Percentiles rank a stretch among this genome's conserved stretches.
Evolutionary conservation across 1,140 invertebrate species (phyloP).

Genomic region (Vollenhovia emeryi): DNA sequence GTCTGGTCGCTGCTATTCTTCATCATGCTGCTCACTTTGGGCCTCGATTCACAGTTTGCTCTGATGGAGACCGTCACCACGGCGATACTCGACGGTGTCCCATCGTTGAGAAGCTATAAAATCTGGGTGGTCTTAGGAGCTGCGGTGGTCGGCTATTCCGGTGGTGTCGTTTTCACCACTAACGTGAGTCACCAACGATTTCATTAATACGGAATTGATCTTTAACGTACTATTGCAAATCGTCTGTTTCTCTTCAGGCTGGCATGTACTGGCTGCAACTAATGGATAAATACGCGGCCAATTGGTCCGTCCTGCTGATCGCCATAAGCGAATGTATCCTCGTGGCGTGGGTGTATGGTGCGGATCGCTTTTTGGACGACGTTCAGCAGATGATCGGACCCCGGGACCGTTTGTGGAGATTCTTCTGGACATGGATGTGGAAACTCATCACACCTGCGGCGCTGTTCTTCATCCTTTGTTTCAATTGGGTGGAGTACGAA

Average conservation of each 20-base stretch:
- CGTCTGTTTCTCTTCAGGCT: constrained; percentile 85
- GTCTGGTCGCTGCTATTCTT: constrained; percentile 95
- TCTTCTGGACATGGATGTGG: constrained; percentile 94
- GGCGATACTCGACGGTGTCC: constrained; percentile 91
- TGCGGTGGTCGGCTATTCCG: constrained; percentile 90
- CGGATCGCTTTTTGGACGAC: constrained; percentile 92
- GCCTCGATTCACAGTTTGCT: constrained; percentile 93
- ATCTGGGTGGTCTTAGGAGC: constrained; percentile 89
- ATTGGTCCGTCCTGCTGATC: constrained; percentile 94
- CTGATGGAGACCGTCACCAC: constrained; percentile 93
- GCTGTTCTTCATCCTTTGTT: constrained; percentile 91
- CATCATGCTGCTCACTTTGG: constrained; percentile 92
- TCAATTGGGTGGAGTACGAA: constrained; percentile 94
- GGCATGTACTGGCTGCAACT: constrained; percentile 94
- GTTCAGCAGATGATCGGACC: constrained; percentile 93
- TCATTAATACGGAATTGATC: not conserved
- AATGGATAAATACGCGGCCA: constrained; percentile 95
- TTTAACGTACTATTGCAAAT: constrained; percentile 4
- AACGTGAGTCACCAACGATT: constrained; percentile 86
- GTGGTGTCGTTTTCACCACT: constrained; percentile 92
- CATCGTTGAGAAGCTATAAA: constrained; percentile 90
- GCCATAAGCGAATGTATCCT: constrained; percentile 92
- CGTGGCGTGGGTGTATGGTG: constrained; percentile 93
- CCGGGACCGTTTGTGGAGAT: constrained; percentile 89
- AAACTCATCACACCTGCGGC: constrained; percentile 91